Evolutionary conservation across 2,797 vertebrate species (phyloP).

Genomic region (Ambastaia sidthimunki): DNA sequence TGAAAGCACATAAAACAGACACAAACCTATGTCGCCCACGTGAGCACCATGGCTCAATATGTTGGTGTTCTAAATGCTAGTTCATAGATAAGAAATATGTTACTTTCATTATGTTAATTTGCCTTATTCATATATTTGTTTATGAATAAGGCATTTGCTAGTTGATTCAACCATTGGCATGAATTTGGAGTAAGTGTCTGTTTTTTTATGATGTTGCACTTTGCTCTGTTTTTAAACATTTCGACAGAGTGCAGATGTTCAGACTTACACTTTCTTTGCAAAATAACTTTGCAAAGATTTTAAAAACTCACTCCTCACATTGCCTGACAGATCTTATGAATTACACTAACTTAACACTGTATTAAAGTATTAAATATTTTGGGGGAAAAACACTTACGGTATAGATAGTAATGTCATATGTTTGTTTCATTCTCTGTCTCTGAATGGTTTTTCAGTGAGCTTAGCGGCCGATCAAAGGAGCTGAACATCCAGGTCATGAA

Average conservation of each 20-base stretch:
- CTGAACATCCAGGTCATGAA: slow-evolving; percentile 84
- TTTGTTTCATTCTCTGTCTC: slow-evolving; percentile 13
- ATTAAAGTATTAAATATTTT: not conserved
- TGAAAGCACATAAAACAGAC: not conserved
- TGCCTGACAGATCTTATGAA: not conserved
- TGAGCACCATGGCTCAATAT: no score
- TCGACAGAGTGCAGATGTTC: not conserved
- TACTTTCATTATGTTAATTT: no score
- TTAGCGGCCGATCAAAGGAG: slow-evolving; percentile 92
- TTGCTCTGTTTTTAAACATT: not conserved
- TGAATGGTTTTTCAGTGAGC: slow-evolving; percentile 78
- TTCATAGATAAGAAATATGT: no score
- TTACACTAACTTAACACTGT: not conserved
- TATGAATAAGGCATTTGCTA: no score
- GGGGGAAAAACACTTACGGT: not conserved
- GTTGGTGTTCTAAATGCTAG: no score
- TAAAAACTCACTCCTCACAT: not conserved
- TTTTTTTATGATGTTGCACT: not conserved
- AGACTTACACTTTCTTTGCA: not conserved
- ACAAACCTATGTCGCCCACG: not conserved
- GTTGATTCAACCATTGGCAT: no score
- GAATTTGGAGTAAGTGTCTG: no score
- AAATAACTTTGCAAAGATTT: not conserved
- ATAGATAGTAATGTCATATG: not conserved
- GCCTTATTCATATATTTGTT: no score